Evolutionary conservation across 1,140 invertebrate genomes (phyloP), one percentile per base, ranked within the genome.

Genomic region (Calycopis cecrops): DNA sequence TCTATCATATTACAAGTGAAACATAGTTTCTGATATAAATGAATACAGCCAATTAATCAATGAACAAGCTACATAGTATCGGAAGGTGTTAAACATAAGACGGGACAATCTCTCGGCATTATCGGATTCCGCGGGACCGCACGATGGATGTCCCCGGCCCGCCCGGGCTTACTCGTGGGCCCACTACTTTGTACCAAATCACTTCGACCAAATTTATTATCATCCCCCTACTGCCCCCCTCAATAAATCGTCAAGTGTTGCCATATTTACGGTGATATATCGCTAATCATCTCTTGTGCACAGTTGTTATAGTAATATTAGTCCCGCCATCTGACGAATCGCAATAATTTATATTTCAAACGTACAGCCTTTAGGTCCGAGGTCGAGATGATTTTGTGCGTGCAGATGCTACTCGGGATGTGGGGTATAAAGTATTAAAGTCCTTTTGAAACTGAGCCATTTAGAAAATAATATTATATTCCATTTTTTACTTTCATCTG

Each of bases 231-330:
- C 77, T 71, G 71, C 63, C 73, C 71, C 72, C 75, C 76, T 69
- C 63, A 55, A 70, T 74, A 84, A 86, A 86, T 83, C 68, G 72
- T 75, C 69, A 82, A 85, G 79, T 86, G 79, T 84, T 83, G 76
- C 80, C 80, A 86, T 84, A 86, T 86, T 86, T 84, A 86, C 78
- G 71, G 78, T 84, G 83, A 86, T 79, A 76, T 81, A 73, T 79
- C 73, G 79, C 75, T 82, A 82, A 83, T 83, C 78, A 72, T 71
- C 76, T 74, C 77, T 70, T 80, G 79, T 61, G 72, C 63, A 64
- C 68, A 72, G 75, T 73, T 71, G 72, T 57, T 66, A 71, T 85
- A 81, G 82, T 83, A 79, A 79, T 75, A 85, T 78, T 81, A 83
- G 83, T 85, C 79, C 66, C 63, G 60, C 54, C 59, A 69, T 73